phyloP scores from a whole-genome alignment of 2,888 invertebrate species.

The Cantharis rufa region DNA sequence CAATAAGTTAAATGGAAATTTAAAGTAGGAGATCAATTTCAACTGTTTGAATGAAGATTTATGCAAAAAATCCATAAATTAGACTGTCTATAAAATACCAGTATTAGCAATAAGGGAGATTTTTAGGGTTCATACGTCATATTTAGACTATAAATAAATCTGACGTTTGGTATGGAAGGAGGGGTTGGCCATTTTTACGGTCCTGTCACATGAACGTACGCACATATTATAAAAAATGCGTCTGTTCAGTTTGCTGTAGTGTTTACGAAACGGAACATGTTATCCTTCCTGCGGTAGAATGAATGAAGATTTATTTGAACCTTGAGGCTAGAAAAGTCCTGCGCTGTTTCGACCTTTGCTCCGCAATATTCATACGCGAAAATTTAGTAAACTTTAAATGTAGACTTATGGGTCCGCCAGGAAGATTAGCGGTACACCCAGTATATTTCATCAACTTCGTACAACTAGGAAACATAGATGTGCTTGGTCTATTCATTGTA shows the following conservation, averaged over 20 bases:
- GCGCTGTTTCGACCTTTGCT: conserved; percentile 19
- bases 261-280: conserved; percentile 21
- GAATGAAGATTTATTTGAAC: conserved; percentile 30
- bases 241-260: conserved; percentile 16
- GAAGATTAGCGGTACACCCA: conserved; percentile 16
- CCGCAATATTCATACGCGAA: conserved; percentile 27
- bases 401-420: conserved; percentile 25
- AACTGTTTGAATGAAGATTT: neutral
- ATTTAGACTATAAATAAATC: conserved; percentile 4
- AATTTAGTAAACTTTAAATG: conserved; percentile 26
- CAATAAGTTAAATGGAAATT: neutral
- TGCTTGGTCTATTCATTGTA: neutral
- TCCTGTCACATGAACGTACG: conserved; percentile 4
- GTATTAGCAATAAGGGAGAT: conserved; percentile 4
- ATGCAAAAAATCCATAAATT: neutral
- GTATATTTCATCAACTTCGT: conserved; percentile 7
- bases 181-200: neutral
- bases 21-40: neutral
- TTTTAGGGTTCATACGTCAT: conserved; percentile 2
- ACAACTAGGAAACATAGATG: conserved; percentile 7
- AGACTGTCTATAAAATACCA: neutral
- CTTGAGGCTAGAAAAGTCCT: conserved; percentile 27
- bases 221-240: conserved; percentile 16
- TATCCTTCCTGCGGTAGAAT: conserved; percentile 22
- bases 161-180: neutral